These are phyloP conservation scores for Imbricaverruca yamaguchii DNA, from an alignment of 2,888 invertebrate species.

Conservation along the genomic window DNA sequence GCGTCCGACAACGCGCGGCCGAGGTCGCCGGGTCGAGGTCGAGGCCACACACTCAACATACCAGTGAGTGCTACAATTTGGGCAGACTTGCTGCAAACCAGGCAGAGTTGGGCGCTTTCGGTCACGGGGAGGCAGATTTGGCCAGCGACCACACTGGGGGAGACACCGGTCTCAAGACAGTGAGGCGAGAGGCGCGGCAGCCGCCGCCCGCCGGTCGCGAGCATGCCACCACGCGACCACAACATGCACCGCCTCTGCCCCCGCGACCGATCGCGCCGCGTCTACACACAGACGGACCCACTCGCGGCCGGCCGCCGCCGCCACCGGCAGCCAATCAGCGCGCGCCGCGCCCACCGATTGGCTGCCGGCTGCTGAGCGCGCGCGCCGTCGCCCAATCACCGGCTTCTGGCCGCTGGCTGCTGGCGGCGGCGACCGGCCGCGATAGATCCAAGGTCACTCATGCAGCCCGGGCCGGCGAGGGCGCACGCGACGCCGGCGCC, in stretches of 20 bases:
- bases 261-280: neutral
- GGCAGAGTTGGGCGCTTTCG: neutral
- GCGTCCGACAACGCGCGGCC: no score
- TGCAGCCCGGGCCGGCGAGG: neutral
- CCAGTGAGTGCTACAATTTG: neutral
- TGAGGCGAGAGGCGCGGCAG: neutral
- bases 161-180: no score
- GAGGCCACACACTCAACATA: neutral
- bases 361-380: no score
- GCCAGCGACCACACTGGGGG: neutral
- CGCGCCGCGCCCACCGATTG: neutral
- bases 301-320: neutral
- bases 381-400: neutral
- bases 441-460: neutral
- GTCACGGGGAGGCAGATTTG: neutral
- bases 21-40: no score
- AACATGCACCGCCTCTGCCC: neutral
- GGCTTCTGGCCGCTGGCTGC: neutral
- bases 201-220: neutral
- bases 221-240: neutral
- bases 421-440: neutral
- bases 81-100: neutral
- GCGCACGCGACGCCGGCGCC: neutral
- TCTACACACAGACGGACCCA: neutral
- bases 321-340: neutral